Conservation (phyloP, 1,140 invertebrate species). For the Ips typographus region DNA sequence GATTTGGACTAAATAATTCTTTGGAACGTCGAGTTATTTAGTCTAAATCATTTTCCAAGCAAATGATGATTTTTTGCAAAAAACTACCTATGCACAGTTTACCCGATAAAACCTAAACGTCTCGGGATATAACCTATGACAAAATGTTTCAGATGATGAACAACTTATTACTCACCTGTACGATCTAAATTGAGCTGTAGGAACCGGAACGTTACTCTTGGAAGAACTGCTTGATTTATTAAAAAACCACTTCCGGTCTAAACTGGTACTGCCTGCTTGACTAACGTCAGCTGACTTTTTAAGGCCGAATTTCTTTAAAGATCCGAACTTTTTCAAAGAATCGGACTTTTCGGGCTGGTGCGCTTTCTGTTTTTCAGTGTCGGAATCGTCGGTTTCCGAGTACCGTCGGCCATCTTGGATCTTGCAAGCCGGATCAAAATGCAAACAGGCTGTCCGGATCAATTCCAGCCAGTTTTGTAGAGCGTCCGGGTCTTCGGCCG, state of each 20-base stretch:
- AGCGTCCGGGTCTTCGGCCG: conserved; percentile 76
- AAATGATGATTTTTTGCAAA: no score
- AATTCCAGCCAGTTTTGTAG: conserved; percentile 73
- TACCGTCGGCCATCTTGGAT: conserved; percentile 60
- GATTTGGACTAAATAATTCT: no score
- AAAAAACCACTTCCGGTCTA: conserved; percentile 73
- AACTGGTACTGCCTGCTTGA: conserved; percentile 58
- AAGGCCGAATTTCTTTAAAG: conserved; percentile 65
- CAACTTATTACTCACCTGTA: conserved; percentile 57
- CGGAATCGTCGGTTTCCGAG: conserved; percentile 80
- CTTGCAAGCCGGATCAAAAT: conserved; percentile 52
- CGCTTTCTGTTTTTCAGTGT: conserved; percentile 57
- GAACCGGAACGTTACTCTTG: conserved; percentile 65
- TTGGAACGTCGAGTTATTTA: no score
- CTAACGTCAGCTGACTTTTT: conserved; percentile 50
- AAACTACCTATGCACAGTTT: no score
- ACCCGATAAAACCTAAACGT: no score
- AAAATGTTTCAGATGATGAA: no score
- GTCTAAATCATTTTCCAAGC: no score
- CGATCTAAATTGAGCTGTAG: conserved; percentile 75
- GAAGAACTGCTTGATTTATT: conserved; percentile 51
- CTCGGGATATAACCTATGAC: no score
- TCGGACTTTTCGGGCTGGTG: conserved; percentile 46
- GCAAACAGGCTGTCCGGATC: conserved; percentile 68
- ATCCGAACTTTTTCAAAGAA: conserved; percentile 60